A percentile compares a stretch with the other conserved stretches of the same genome.
Evolutionary conservation across 2,888 invertebrate species (phyloP).

Genomic region (Agrilus mali): DNA sequence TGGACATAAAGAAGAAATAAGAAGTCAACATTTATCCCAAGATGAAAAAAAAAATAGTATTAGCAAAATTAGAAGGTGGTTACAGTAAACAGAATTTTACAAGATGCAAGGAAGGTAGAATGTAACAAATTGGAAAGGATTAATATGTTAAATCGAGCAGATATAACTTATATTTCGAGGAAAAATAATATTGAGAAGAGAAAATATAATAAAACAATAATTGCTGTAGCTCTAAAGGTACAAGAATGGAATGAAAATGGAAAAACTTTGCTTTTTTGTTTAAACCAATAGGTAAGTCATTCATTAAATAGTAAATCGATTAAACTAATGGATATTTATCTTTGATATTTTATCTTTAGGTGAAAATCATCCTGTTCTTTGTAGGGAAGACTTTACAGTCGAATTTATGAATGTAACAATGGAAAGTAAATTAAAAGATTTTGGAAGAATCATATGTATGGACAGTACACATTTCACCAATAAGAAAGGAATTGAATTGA

Average conservation of each 20-base stretch:
- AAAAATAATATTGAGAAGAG: conserved; percentile 6
- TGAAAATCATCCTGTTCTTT: too few relatives aligned
- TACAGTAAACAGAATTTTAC: conserved; percentile 7
- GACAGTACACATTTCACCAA: background rate
- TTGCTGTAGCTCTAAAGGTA: background rate
- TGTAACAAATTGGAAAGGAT: conserved; percentile 2
- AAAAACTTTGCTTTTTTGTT: conserved; percentile 1
- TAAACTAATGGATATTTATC: background rate
- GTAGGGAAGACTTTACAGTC: background rate
- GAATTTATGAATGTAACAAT: background rate
- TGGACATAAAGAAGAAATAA: conserved; percentile 8
- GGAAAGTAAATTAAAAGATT: background rate
- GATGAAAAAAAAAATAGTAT: conserved; percentile 6
- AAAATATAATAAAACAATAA: background rate
- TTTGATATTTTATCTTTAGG: background rate
- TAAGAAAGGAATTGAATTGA: background rate
- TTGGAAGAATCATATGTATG: background rate
- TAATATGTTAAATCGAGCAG: conserved; percentile 4
- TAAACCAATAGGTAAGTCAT: background rate
- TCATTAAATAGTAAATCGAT: background rate
- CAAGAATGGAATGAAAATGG: background rate
- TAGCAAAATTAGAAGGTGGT: conserved; percentile 6
- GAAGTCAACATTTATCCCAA: conserved; percentile 7
- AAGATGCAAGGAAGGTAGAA: conserved; percentile 7
- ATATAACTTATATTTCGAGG: conserved; percentile 7